These are phyloP conservation scores for Lordiphosa stackelbergi DNA, from an alignment of 1,140 invertebrate genomes.

Conservation along the genomic window DNA sequence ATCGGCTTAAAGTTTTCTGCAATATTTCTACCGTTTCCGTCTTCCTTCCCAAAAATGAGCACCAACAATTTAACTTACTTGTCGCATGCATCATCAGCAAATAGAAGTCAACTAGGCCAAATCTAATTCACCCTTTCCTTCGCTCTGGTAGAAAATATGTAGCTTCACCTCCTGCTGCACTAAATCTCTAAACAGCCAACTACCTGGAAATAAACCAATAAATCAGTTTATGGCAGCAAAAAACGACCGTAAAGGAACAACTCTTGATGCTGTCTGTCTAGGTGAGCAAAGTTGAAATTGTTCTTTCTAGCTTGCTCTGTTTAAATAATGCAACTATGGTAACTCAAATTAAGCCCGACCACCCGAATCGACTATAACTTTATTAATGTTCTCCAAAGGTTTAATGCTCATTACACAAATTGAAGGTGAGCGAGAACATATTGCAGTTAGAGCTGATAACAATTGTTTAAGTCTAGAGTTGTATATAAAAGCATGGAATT, in stretches of 20 bases:
- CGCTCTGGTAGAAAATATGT: neutral
- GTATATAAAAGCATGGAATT: too few species aligned
- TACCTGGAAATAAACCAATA: slow-evolving; percentile 67
- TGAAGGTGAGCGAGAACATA: too few species aligned
- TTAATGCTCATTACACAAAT: too few species aligned
- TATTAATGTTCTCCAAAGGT: too few species aligned
- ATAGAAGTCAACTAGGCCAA: slow-evolving; percentile 28
- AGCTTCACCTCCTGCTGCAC: slow-evolving; percentile 16
- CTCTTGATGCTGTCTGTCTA: slow-evolving; percentile 48
- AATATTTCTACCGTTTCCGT: slow-evolving; percentile 40
- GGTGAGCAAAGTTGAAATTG: slow-evolving; percentile 48
- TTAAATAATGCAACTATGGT: too few species aligned
- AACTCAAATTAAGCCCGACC: too few species aligned
- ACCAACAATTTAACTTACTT: slow-evolving; percentile 56
- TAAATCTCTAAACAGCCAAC: slow-evolving; percentile 30
- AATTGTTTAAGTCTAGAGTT: too few species aligned
- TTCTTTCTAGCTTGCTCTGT: slow-evolving; percentile 22
- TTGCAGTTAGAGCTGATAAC: too few species aligned
- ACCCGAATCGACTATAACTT: too few species aligned
- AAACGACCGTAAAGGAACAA: slow-evolving; percentile 43
- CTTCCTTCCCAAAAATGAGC: neutral
- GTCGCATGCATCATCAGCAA: slow-evolving; percentile 64
- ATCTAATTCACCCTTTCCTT: slow-evolving; percentile 50
- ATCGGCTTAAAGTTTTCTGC: slow-evolving; percentile 67
- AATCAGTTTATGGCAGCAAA: slow-evolving; percentile 58